phyloP scores from a whole-genome alignment of 1,140 invertebrate genomes.

The Plectrocnemia conspersa region DNA sequence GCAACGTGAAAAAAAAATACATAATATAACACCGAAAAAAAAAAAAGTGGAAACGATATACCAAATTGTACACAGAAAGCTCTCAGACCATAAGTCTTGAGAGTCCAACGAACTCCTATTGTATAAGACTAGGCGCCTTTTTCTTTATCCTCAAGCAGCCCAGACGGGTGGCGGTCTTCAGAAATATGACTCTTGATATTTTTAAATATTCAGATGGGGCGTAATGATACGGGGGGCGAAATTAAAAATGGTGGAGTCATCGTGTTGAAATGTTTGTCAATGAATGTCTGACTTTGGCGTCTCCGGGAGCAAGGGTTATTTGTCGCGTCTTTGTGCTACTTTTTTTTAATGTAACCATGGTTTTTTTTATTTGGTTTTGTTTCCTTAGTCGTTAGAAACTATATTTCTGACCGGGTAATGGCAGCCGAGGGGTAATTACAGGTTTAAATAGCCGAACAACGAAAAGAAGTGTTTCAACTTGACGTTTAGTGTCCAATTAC shows the following conservation, averaged over 20 bases:
- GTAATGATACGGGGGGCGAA: not conserved
- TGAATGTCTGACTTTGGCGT: no score
- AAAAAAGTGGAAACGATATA: no score
- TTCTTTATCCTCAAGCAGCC: slow-evolving; percentile 2
- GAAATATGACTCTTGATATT: slow-evolving; percentile 4
- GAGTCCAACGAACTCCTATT: slow-evolving; percentile 31
- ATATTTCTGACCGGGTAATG: no score
- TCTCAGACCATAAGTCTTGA: slow-evolving; percentile 30
- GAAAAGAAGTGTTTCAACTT: slow-evolving; percentile 6
- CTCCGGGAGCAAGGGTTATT: no score
- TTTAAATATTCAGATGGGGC: slow-evolving; percentile 5
- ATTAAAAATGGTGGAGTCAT: no score
- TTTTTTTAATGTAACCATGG: no score
- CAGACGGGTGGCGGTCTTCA: slow-evolving; percentile 14
- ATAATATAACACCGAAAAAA: no score
- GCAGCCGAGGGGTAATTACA: slow-evolving; percentile 15
- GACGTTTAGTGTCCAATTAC: slow-evolving; percentile 11
- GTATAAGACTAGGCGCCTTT: slow-evolving; percentile 13
- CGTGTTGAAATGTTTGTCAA: no score
- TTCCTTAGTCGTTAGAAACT: no score
- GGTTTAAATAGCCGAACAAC: slow-evolving; percentile 2
- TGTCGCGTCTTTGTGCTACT: no score
- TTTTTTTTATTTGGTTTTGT: no score
- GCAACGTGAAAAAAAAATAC: no score
- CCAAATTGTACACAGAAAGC: slow-evolving; percentile 11